These are phyloP conservation scores for Brachypodius melanocephalos DNA, from an alignment of 2,113 vertebrate genomes.

Conservation along the genomic window DNA sequence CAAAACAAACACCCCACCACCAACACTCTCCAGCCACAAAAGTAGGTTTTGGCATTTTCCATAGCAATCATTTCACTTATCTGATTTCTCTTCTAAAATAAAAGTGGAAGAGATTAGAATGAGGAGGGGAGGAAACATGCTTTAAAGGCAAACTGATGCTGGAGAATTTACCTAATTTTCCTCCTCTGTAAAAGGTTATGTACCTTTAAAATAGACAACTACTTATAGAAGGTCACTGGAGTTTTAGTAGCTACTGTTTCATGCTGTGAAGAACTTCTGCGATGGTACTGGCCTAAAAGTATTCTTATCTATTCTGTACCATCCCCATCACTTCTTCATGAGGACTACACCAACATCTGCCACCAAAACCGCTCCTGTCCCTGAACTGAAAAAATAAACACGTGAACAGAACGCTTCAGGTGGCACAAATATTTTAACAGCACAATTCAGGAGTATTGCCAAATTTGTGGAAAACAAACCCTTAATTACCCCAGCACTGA, in stretches of 20 bases:
- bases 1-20: neutral
- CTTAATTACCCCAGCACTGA: neutral
- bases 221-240: neutral
- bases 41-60: neutral
- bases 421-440: neutral
- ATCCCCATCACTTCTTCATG: neutral
- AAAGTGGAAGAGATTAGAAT: neutral
- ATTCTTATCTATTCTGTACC: neutral
- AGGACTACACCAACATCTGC: neutral
- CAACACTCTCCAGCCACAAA: neutral
- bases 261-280: neutral
- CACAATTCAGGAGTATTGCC: neutral
- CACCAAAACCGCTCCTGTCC: neutral
- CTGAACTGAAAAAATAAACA: neutral
- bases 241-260: neutral
- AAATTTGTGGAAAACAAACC: neutral
- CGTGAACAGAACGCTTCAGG: neutral
- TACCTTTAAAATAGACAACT: neutral
- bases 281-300: neutral
- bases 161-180: neutral
- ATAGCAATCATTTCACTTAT: neutral
- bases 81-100: neutral
- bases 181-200: neutral
- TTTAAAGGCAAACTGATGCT: neutral
- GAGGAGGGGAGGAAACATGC: accelerated